Evolutionary conservation across 92 coral and sea anemone genomes (phyloP), one percentile per base, ranked within the genome.

Genomic region (Phenganax stokvisi): DNA sequence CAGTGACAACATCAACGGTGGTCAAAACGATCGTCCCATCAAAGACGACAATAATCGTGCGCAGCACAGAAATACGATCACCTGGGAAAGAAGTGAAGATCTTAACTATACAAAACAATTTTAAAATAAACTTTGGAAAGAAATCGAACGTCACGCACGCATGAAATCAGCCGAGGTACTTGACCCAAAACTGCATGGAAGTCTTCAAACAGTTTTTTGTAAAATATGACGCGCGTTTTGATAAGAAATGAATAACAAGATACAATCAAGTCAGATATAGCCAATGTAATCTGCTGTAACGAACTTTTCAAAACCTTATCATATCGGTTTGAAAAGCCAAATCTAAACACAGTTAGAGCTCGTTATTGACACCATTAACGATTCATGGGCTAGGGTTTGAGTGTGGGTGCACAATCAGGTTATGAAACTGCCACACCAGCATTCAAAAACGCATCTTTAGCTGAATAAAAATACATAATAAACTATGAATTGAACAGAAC

Each of bases 121-220:
- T 63, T n/a, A 62, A 69, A 54, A 79, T 79, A 12, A 29, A 63
- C 11, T 64, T 79, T 65, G 83, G 74, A 63, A 79, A 79, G 83
- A 79, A 79, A 79, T 79, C 83, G 44, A 79, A 79, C 31, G 57
- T 79, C 15, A 79, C 62, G 17, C 60, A 29, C 25, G 58, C 58
- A 16, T 51, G 59, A 73, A 56, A 57, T 0, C 47, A 31, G 28
- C 51, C 10, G 17, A 72, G 60, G 28, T 56, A 12, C n/a, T 73
- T 52, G 12, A 73, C 51, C 0, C 12, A 25, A 30, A 12, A 69
- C 13, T 17, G 0, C 3, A 15, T 29, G 25, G 15, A 68, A 17
- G 47, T 37, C 47, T 37, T 37, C 47, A 37, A 37, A 37, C 3
- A 37, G 5, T 37, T 37, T 37, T 37, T 37, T 37, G 47, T 37